Evolutionary conservation across 2,113 vertebrate genomes (phyloP).

Genomic region (Puntigrus tetrazona): DNA sequence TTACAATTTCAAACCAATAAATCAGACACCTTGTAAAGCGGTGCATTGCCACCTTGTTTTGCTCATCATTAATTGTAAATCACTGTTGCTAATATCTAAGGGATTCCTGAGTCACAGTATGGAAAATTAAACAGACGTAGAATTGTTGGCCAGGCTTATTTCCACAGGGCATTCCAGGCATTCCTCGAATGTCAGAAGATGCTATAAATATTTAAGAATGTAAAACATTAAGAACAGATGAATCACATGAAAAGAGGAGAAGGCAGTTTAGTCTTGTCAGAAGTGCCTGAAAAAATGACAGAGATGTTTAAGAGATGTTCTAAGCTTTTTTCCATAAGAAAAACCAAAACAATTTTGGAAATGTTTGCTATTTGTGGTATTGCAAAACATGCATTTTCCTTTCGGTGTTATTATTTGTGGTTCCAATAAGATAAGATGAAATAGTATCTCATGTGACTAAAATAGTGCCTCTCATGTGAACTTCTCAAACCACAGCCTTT

Average conservation of each 20-base stretch:
- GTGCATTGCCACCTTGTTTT: neutral
- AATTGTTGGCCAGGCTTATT: neutral
- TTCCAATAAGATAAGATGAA: neutral
- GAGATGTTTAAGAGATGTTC: too few relatives aligned
- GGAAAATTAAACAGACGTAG: neutral
- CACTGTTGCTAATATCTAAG: neutral
- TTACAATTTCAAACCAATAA: neutral
- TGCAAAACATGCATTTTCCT: neutral
- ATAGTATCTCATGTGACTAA: too few relatives aligned
- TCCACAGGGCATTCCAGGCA: constrained; percentile 5
- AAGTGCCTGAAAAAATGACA: too few relatives aligned
- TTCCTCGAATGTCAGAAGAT: too few relatives aligned
- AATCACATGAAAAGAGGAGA: too few relatives aligned
- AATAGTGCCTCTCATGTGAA: neutral
- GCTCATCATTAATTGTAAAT: neutral
- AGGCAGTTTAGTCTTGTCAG: too few relatives aligned
- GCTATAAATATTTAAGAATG: neutral
- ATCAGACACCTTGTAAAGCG: neutral
- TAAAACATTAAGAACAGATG: neutral
- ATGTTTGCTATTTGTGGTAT: neutral
- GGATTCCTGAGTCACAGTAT: neutral
- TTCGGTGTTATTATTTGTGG: neutral
- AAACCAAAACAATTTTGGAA: neutral
- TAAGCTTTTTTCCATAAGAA: too few relatives aligned
- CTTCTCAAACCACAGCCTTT: neutral